Evolutionary conservation across 2,113 vertebrate genomes (phyloP).

Genomic region (Apodemus sylvaticus): DNA sequence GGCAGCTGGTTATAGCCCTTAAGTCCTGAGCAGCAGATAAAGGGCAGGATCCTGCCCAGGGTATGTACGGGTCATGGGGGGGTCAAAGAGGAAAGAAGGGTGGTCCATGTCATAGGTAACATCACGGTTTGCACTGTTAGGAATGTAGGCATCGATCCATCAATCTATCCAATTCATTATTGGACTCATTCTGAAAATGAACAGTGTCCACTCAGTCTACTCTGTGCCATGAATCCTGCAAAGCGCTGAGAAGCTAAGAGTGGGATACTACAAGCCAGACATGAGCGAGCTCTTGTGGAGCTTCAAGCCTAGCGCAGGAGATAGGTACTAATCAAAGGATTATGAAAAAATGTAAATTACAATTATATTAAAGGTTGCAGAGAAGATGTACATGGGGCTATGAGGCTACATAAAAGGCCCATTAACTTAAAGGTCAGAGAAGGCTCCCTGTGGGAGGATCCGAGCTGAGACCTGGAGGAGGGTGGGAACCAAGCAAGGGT

Average conservation of each 20-base stretch:
- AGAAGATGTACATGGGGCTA: background rate
- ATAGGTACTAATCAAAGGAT: background rate
- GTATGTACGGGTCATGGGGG: background rate
- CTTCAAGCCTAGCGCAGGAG: background rate
- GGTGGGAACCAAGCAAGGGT: background rate
- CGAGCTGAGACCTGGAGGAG: background rate
- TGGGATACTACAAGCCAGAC: background rate
- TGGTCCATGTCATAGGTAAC: background rate
- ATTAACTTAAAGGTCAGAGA: background rate
- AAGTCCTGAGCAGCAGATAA: background rate
- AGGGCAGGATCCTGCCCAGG: background rate
- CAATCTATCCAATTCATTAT: background rate
- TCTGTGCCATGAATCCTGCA: background rate
- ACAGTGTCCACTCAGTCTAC: background rate
- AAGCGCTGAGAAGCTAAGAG: background rate
- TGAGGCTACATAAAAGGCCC: background rate
- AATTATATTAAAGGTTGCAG: background rate
- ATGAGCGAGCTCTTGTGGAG: background rate
- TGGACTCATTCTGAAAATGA: background rate
- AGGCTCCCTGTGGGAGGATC: background rate
- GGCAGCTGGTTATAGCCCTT: background rate
- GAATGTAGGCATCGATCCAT: background rate
- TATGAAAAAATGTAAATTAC: constrained; percentile 4
- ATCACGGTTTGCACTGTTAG: background rate
- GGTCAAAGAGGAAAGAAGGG: background rate